Conservation (phyloP, 2,888 invertebrate genomes). For the Cremastobaeus sp. region DNA sequence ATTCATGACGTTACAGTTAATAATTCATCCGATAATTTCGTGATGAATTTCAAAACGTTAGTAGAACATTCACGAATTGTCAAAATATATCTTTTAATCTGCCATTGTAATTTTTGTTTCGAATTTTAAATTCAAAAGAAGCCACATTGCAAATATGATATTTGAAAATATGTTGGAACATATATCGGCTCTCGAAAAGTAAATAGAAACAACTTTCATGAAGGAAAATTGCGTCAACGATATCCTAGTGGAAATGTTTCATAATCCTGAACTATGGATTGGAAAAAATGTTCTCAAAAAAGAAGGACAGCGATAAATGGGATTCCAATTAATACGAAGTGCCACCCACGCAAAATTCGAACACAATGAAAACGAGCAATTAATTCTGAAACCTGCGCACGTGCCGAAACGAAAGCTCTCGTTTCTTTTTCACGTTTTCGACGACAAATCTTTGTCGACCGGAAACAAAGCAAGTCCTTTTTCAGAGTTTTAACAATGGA, state of each 20-base stretch:
- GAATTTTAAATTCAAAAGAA: too few species aligned
- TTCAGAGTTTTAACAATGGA: constrained; percentile 24
- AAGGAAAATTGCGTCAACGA: constrained; percentile 20
- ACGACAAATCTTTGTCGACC: constrained; percentile 64
- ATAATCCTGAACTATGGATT: constrained; percentile 20
- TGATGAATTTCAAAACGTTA: too few species aligned
- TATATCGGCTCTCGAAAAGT: too few species aligned
- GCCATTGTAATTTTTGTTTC: too few species aligned
- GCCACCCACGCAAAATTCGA: constrained; percentile 53
- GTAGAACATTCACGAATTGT: too few species aligned
- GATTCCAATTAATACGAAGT: constrained; percentile 58
- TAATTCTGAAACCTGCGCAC: constrained; percentile 64
- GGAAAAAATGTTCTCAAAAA: constrained; percentile 46
- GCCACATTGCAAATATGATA: too few species aligned
- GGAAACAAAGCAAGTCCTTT: constrained; percentile 29
- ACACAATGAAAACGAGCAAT: constrained; percentile 67
- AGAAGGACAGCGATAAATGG: constrained; percentile 53
- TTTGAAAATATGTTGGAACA: too few species aligned
- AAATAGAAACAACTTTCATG: too few species aligned
- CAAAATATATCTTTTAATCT: too few species aligned
- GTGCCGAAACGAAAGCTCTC: constrained; percentile 59
- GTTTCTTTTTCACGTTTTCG: constrained; percentile 45
- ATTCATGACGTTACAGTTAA: too few species aligned
- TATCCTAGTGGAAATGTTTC: constrained; percentile 26
- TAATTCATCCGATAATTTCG: too few species aligned